Evolutionary conservation across 2,113 vertebrate species (phyloP), one percentile per base, ranked within the genome.

Genomic region (Regulus satrapa): DNA sequence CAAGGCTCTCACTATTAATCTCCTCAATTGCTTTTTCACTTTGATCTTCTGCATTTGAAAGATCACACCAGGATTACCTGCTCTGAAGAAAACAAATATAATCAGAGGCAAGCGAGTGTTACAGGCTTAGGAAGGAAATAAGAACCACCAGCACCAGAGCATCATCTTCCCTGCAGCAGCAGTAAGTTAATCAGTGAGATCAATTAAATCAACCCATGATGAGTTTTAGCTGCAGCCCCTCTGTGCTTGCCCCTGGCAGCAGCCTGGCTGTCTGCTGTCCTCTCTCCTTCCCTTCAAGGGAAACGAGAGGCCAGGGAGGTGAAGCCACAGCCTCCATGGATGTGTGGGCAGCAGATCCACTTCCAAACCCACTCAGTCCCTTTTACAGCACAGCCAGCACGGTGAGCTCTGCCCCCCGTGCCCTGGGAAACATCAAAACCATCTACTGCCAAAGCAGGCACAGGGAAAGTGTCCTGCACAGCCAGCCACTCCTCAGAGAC

Each of bases 351-450:
- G 67, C 76, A 72, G 58, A 56, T 45, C 12, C 75, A 38, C 14
- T 2, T 49, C 49, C n/a, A 43, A 23, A 18, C 29, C 34, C 36
- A 1, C 18, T 26, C 49, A 17, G 41, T 6, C 31, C 5, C 45
- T 41, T 5, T 41, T 13, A 36, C 28, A 41, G 58, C 38, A 11
- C 82, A 18, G 5, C 43, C 20, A 55, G 62, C 56, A 18, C 31
- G 2, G 20, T 5, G 32, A 19, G 31, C 25, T 32, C 51, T 1
- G 0, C 24, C 5, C 51, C 36, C 52, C 1, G 0, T 38, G 52
- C 9, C 43, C 41, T 51, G 40, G 51, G n/a, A 31, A 71, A 54
- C 16, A 15, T 34, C 34, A 49, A 58, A 88, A 32, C 43, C 58
- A 26, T 11, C 76, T 2, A 9, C 41, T 41, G 8, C 8, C 32